Evolutionary conservation across 2,113 vertebrate genomes (phyloP), one percentile per base, ranked within the genome.

Genomic region (Heloderma charlesbogerti): DNA sequence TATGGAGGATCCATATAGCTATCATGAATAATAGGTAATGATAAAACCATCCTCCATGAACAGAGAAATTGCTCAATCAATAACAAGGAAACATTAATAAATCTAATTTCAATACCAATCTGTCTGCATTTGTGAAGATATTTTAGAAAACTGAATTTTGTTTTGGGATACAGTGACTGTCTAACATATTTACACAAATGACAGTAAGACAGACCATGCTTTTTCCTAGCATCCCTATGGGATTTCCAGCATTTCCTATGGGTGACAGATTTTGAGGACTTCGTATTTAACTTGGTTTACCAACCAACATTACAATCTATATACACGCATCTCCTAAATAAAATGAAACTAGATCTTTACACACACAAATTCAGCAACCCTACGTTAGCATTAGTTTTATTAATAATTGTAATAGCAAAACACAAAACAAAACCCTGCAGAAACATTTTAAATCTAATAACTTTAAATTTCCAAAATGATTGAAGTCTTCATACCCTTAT

Each of bases 401-500:
- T 16, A 63, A 43, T 48, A 20, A 29, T 20, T 18, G 10, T 5
- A 69, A 31, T 34, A 31, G 29, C 25, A 91, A 77, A 31, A 91
- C 37, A 0, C 0, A 77, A 82, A 82, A 54, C 51, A 84, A 37
- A 84, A 43, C 1, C 18, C 7, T 18, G 4, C n/a, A 83, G 60
- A 63, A 84, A 34, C 4, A 40, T 40, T 71, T 37, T 72, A 89
- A 20, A 20, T 20, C 37, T 83, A 43, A 20, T 60, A 67, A 5
- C 16, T 77, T 77, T 29, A 77, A n/a, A n/a, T 63, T 43, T 29
- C 66, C 74, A 34, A 88, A 77, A 48, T 31, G 31, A 89, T 81
- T 1, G 79, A 93, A 92, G 20, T 89, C 37, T 89, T 94, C 97
- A 97, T 98, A 99, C 99, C 98, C 99, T 98, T 96, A 99, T 99